phyloP scores from a whole-genome alignment of 2,888 invertebrate genomes.

The Rhamnusium bicolor region DNA sequence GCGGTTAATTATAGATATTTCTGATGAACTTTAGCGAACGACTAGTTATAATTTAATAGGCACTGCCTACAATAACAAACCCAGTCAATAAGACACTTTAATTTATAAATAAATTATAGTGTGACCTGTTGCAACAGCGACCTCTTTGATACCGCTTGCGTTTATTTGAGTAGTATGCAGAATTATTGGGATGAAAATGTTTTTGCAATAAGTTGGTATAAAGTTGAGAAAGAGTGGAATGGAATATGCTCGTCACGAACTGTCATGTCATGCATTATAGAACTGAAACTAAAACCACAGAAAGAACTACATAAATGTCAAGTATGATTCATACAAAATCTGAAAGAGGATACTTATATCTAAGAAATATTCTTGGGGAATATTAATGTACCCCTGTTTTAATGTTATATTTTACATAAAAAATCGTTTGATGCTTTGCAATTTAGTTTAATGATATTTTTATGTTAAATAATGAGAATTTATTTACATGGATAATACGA shows the following conservation, averaged over 20 bases:
- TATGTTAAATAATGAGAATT: neutral
- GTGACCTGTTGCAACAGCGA: slow-evolving; percentile 1
- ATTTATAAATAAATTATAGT: slow-evolving; percentile 5
- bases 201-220: slow-evolving; percentile 60
- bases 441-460: slow-evolving; percentile 6
- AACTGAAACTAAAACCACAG: slow-evolving; percentile 60
- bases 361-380: slow-evolving; percentile 46
- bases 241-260: slow-evolving; percentile 61
- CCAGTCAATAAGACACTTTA: slow-evolving; percentile 16
- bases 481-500: neutral
- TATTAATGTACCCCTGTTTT: slow-evolving; percentile 40
- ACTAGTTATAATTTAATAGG: slow-evolving; percentile 8
- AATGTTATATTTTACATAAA: slow-evolving; percentile 24
- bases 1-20: slow-evolving; percentile 16
- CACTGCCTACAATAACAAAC: neutral
- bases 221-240: slow-evolving; percentile 51
- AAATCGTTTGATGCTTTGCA: slow-evolving; percentile 4
- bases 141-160: neutral
- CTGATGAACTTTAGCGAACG: slow-evolving; percentile 19
- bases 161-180: neutral
- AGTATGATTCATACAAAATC: slow-evolving; percentile 61
- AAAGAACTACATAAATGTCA: slow-evolving; percentile 63
- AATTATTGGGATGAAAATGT: slow-evolving; percentile 38
- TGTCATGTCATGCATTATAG: slow-evolving; percentile 62
- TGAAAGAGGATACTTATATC: slow-evolving; percentile 50